Percentiles rank a stretch among this genome's conserved stretches.
These are phyloP conservation scores for Calameuta filiformis DNA, from an alignment of 2,888 invertebrate species.

Conservation along the genomic window DNA sequence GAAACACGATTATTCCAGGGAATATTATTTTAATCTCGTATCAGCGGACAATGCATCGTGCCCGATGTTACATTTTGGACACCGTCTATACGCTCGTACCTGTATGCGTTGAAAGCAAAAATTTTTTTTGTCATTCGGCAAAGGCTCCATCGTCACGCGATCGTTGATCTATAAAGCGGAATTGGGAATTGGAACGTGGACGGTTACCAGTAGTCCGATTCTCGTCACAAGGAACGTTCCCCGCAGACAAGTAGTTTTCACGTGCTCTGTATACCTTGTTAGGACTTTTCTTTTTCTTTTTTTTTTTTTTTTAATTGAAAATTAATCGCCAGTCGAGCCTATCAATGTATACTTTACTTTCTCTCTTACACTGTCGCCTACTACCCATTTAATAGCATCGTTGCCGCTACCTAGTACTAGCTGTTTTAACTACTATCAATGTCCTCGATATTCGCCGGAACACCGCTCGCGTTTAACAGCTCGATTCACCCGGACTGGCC, in stretches of 20 bases:
- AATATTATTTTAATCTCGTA: too few relatives aligned
- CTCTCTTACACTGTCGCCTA: slow-evolving; percentile 28
- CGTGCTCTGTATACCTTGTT: slow-evolving; percentile 35
- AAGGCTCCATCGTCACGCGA: too few relatives aligned
- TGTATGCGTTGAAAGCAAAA: too few relatives aligned
- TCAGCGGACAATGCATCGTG: too few relatives aligned
- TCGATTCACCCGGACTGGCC: too few relatives aligned
- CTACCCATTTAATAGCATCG: slow-evolving; percentile 19
- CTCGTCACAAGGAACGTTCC: slow-evolving; percentile 37
- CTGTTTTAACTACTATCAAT: slow-evolving; percentile 20
- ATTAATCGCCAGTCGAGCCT: slow-evolving; percentile 41
- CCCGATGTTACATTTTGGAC: too few relatives aligned
- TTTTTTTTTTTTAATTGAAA: slow-evolving; percentile 29
- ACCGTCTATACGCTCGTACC: too few relatives aligned
- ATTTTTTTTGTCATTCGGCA: too few relatives aligned
- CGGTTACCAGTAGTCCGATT: slow-evolving; percentile 30
- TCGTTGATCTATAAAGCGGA: too few relatives aligned
- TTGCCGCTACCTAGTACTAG: too few relatives aligned
- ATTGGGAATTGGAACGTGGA: not conserved
- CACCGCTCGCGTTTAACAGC: too few relatives aligned
- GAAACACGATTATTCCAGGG: too few relatives aligned
- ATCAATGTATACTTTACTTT: slow-evolving; percentile 31
- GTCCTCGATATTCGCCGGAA: not conserved
- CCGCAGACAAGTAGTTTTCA: slow-evolving; percentile 22
- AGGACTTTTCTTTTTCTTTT: slow-evolving; percentile 30